Base-by-base conservation (phyloP, 2,797 vertebrate genomes). In the Sebastes trivittatus region DNA sequence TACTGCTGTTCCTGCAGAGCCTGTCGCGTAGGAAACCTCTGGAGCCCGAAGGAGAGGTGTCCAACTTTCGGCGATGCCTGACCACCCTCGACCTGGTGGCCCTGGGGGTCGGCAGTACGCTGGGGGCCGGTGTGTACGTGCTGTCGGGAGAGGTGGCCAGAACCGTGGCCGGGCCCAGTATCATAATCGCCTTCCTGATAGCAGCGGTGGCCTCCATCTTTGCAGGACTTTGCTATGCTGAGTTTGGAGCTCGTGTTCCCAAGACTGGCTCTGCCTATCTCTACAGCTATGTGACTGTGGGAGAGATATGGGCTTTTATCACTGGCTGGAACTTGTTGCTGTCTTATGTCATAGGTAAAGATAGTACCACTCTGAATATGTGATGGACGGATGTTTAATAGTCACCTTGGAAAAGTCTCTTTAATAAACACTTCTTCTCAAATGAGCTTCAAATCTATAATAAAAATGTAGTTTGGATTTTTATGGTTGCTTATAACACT, bases 271-370 rank as follows among this genome's bases (percentile, higher is more conserved):
- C 97, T 3, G 97, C 95, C 11, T 98, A 97, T 83, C 95, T 98
- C 42, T 97, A 97, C 94, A 96, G 95, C 92, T 98, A 97, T 0
- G 92, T 97, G 86, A 96, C 96, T 0, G 94, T 97, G 69, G 97
- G 97, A 0, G 97, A 98, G 91, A 95, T 98, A 66, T 97, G 96
- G 94, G 97, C 97, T 20, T 97, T 98, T 75, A 85, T 97, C 1
- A 94, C 96, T 0, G 97, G 97, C 11, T 97, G 97, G 97, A 98
- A 97, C 89, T 86, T 98, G 64, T 83, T 98, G 65, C 95, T 98
- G 52, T 97, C 97, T 71, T 97, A 97, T 56, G 32, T 97, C 65
- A 97, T 98, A 10, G 97, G 97, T 96, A 96, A 86, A 72, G 36
- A 87, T 54, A 72, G 29, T 22, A 13, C 9, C 25, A 66, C 25